phyloP scores from a whole-genome alignment of 2,888 invertebrate genomes.

The Harpalus rufipes region DNA sequence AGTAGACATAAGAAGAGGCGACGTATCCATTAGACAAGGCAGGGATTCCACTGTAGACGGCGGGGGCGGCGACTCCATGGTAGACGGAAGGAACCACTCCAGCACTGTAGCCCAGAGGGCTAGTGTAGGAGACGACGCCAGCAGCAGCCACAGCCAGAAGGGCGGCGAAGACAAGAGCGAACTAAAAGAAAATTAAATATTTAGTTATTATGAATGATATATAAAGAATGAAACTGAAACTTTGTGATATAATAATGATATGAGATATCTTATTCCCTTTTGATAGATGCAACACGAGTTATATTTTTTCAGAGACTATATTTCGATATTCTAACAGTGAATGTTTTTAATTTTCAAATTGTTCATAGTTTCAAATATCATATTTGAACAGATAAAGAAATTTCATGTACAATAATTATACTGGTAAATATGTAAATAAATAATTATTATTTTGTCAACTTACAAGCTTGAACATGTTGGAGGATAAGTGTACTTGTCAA shows the following conservation, averaged over 20 bases:
- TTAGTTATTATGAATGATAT: too few species aligned
- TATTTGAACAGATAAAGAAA: too few species aligned
- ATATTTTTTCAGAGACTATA: too few species aligned
- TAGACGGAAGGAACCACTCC: constrained; percentile 39
- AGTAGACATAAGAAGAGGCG: constrained; percentile 18
- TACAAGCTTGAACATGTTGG: constrained; percentile 54
- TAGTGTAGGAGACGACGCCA: constrained; percentile 46
- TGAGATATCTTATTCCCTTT: too few species aligned
- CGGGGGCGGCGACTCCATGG: constrained; percentile 33
- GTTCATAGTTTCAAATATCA: too few species aligned
- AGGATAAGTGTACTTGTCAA: constrained; percentile 20
- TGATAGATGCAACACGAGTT: too few species aligned
- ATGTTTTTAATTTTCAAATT: too few species aligned
- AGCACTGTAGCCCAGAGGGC: constrained; percentile 68
- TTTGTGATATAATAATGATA: too few species aligned
- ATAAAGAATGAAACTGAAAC: too few species aligned
- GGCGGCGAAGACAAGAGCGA: constrained; percentile 59
- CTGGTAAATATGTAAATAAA: neutral
- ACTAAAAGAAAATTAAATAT: constrained; percentile 3
- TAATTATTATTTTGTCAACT: constrained; percentile 7
- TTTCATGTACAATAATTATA: too few species aligned
- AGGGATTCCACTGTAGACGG: constrained; percentile 6
- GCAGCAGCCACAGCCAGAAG: constrained; percentile 53
- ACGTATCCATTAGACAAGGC: constrained; percentile 30
- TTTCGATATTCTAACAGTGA: too few species aligned